Evolutionary conservation across 2,888 invertebrate species (phyloP).

Genomic region (Drosophila meridionalis): DNA sequence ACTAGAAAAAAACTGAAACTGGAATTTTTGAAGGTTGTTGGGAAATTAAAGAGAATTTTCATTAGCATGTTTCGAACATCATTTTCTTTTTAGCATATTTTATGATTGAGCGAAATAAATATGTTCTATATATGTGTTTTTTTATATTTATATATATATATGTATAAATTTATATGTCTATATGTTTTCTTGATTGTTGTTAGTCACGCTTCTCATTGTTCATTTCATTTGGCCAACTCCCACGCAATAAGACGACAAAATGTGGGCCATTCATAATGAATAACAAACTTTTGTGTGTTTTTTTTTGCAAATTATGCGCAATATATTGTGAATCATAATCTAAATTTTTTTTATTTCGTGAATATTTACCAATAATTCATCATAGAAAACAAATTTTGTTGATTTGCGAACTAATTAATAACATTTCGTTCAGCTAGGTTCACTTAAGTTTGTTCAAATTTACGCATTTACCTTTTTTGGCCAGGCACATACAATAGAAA

Average conservation of each 20-base stretch:
- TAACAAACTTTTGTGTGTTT: conserved; percentile 12
- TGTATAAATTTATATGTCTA: conserved; percentile 20
- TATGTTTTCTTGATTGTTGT: conserved; percentile 16
- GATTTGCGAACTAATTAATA: conserved; percentile 64
- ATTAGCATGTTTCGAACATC: conserved; percentile 37
- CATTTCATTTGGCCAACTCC: conserved; percentile 41
- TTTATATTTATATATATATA: conserved; percentile 12
- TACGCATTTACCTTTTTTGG: conserved; percentile 47
- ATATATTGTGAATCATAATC: conserved; percentile 36
- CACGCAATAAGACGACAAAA: conserved; percentile 41
- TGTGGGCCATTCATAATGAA: conserved; percentile 29
- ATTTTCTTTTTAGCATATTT: conserved; percentile 15
- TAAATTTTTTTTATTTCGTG: not conserved
- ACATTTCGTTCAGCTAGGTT: conserved; percentile 46
- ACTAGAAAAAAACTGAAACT: not conserved
- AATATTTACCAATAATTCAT: conserved; percentile 68
- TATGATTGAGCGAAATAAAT: conserved; percentile 3
- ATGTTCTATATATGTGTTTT: not conserved
- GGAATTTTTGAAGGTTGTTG: conserved; percentile 58
- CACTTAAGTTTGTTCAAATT: conserved; percentile 42
- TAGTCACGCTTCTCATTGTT: conserved; percentile 17
- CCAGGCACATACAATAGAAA: conserved; percentile 23
- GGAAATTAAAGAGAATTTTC: conserved; percentile 67
- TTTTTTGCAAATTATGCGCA: conserved; percentile 27
- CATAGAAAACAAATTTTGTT: conserved; percentile 24